A percentile compares a stretch with the other conserved stretches of the same genome.
phyloP scores from a whole-genome alignment of 2,888 invertebrate genomes.

The Aromia moschata region DNA sequence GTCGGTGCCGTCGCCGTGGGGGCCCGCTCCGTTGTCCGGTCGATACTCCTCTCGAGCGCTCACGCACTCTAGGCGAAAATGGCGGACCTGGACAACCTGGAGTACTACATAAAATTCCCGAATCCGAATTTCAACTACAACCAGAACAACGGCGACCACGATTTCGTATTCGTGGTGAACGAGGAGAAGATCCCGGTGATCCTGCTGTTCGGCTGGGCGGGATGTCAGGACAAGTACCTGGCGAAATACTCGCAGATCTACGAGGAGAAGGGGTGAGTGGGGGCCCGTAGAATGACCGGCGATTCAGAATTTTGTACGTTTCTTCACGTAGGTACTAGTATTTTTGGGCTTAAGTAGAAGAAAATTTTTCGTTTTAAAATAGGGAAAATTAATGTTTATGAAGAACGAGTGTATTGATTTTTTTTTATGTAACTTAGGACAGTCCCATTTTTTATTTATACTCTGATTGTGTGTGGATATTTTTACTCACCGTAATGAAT shows the following conservation, averaged over 20 bases:
- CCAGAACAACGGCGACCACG: slow-evolving; percentile 51
- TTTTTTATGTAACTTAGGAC: too few species aligned
- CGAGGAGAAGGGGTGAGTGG: slow-evolving; percentile 76
- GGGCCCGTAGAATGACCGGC: slow-evolving; percentile 22
- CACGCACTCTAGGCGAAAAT: slow-evolving; percentile 43
- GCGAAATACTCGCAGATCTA: slow-evolving; percentile 83
- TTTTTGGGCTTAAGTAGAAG: background rate
- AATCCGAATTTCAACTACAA: slow-evolving; percentile 63
- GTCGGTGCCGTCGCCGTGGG: too few species aligned
- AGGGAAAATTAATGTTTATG: too few species aligned
- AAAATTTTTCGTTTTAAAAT: too few species aligned
- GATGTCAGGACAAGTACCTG: slow-evolving; percentile 79
- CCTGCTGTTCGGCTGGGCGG: slow-evolving; percentile 81
- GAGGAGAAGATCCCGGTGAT: slow-evolving; percentile 75
- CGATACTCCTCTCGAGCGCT: slow-evolving; percentile 20
- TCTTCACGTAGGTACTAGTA: background rate
- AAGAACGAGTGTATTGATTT: too few species aligned
- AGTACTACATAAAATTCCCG: slow-evolving; percentile 73
- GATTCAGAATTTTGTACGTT: background rate
- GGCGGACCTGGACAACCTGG: slow-evolving; percentile 65
- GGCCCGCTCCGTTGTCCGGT: slow-evolving; percentile 12
- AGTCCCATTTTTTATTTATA: too few species aligned
- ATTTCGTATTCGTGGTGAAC: slow-evolving; percentile 68
- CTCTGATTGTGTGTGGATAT: too few species aligned
- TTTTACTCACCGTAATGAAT: too few species aligned